These are phyloP conservation scores for Eubasilissa splendida DNA, from an alignment of 2,888 invertebrate genomes.

Conservation along the genomic window DNA sequence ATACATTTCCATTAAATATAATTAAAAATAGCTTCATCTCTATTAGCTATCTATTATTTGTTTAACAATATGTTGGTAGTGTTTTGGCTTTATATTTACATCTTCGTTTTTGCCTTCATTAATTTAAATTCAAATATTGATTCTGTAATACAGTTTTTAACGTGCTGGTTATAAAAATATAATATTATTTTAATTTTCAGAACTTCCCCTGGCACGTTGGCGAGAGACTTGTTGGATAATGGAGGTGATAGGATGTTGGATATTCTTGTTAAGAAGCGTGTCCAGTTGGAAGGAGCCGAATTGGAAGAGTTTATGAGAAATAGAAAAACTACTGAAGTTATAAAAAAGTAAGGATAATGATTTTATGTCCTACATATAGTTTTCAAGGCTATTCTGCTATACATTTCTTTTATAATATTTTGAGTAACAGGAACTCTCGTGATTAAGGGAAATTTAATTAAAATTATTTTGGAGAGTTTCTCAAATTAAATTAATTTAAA, in stretches of 20 bases:
- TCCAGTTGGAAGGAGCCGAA: constrained; percentile 84
- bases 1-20: too few relatives aligned
- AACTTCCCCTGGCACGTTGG: constrained; percentile 86
- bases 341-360: constrained; percentile 62
- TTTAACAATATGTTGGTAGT: too few relatives aligned
- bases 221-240: constrained; percentile 84
- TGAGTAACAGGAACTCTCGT: too few relatives aligned
- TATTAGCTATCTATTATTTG: too few relatives aligned
- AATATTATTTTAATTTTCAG: constrained; percentile 64
- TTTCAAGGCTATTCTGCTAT: not conserved
- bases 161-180: not conserved
- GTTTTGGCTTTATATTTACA: too few relatives aligned
- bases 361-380: not conserved
- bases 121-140: too few relatives aligned
- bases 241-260: constrained; percentile 82
- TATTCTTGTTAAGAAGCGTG: constrained; percentile 78
- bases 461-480: too few relatives aligned
- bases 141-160: too few relatives aligned
- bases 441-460: too few relatives aligned
- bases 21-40: too few relatives aligned
- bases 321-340: constrained; percentile 69
- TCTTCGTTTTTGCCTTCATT: too few relatives aligned
- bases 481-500: too few relatives aligned
- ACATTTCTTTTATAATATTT: not conserved
- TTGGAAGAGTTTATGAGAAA: constrained; percentile 82